Percentiles rank a stretch among this genome's conserved stretches.
Evolutionary conservation across 2,797 vertebrate genomes (phyloP).

Genomic region (Babyrousa celebensis): DNA sequence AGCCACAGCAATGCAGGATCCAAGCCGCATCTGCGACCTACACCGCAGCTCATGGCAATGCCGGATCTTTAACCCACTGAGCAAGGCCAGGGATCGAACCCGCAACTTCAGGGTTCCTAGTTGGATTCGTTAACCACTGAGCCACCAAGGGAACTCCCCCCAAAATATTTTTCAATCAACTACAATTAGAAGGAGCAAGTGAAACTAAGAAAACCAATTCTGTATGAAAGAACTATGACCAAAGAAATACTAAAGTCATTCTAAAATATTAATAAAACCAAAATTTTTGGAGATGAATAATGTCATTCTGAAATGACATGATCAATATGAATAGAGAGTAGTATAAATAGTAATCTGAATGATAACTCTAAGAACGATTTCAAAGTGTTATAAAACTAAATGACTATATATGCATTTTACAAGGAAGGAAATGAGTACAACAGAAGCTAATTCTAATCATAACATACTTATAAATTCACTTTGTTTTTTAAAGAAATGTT

Average conservation of each 20-base stretch:
- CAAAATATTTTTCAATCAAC: conserved; percentile 69
- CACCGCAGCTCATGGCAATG: too few species aligned
- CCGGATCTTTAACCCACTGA: too few species aligned
- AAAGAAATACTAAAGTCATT: conserved; percentile 84
- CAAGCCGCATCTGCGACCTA: too few species aligned
- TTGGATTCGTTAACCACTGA: too few species aligned
- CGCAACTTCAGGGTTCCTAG: too few species aligned
- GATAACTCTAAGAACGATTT: background rate
- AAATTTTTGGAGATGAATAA: background rate
- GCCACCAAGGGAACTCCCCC: too few species aligned
- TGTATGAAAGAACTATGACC: conserved; percentile 72
- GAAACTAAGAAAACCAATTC: conserved; percentile 75
- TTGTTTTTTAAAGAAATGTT: conserved; percentile 32
- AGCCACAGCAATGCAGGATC: too few species aligned
- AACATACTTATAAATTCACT: background rate
- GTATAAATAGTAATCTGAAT: background rate
- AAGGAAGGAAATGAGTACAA: background rate
- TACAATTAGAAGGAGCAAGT: conserved; percentile 76
- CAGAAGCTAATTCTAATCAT: background rate
- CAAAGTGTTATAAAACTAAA: background rate
- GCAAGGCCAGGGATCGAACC: too few species aligned
- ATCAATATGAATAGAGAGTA: background rate
- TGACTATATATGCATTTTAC: background rate
- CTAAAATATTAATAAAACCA: conserved; percentile 67
- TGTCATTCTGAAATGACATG: background rate